Percentiles rank a stretch among this genome's conserved stretches.
phyloP scores from a whole-genome alignment of 2,888 invertebrate genomes.

The Cephus sareptanus region DNA sequence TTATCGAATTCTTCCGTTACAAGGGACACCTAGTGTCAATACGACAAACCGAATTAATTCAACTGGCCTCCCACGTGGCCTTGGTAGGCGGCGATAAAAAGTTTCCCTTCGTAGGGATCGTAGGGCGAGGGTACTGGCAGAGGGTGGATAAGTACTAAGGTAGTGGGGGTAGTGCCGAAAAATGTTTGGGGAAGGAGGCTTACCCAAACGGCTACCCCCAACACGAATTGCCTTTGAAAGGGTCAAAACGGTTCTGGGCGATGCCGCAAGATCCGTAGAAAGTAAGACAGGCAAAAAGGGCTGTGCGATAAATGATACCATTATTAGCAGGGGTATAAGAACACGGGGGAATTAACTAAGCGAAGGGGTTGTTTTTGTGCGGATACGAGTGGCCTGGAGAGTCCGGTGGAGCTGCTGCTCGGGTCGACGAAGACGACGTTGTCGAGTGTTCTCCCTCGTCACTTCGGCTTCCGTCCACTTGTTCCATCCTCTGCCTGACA shows the following conservation, averaged over 20 bases:
- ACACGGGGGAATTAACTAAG: constrained; percentile 23
- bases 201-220: not conserved
- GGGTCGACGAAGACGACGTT: not conserved
- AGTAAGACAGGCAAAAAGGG: constrained; percentile 16
- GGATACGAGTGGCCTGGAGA: not conserved
- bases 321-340: constrained; percentile 21
- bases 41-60: not conserved
- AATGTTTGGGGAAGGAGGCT: not conserved
- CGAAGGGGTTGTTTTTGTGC: constrained; percentile 15
- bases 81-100: not conserved
- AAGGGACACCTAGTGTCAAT: not conserved
- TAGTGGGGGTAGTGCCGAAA: not conserved
- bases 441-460: not conserved
- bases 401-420: not conserved
- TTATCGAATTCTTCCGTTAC: not conserved
- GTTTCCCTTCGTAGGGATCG: not conserved
- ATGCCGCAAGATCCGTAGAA: not conserved
- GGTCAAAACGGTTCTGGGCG: not conserved
- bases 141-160: not conserved
- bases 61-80: not conserved
- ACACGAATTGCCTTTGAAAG: constrained; percentile 7
- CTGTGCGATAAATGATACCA: constrained; percentile 23
- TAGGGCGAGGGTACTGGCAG: not conserved
- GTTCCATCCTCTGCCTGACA: not conserved
- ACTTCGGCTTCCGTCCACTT: not conserved